These are phyloP conservation scores for Globicephala melas DNA, from an alignment of 2,113 vertebrate species.

Conservation along the genomic window DNA sequence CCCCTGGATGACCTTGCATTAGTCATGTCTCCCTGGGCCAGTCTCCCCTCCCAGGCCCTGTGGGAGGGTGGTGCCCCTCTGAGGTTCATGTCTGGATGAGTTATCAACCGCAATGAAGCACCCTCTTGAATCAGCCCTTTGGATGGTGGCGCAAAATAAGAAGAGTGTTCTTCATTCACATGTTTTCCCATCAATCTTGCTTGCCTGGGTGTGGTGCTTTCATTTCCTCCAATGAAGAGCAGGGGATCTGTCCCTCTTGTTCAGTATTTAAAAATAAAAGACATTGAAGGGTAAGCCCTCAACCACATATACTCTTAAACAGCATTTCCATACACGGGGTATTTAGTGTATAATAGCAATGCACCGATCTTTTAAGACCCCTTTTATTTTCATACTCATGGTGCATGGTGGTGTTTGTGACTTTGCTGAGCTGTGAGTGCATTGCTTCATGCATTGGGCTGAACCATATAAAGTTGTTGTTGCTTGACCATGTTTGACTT, in stretches of 20 bases:
- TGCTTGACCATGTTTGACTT: not conserved
- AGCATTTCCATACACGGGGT: not conserved
- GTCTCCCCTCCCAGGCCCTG: conserved; percentile 43
- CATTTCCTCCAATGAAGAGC: conserved; percentile 36
- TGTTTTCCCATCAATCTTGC: conserved; percentile 65
- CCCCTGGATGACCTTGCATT: conserved; percentile 68
- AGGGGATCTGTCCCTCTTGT: not conserved
- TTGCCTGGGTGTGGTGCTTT: conserved; percentile 70
- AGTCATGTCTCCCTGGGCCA: conserved; percentile 62
- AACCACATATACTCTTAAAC: not conserved
- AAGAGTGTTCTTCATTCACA: conserved; percentile 64
- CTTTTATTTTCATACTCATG: not conserved
- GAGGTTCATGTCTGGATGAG: conserved; percentile 62
- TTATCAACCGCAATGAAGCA: conserved; percentile 68
- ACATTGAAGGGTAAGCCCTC: not conserved
- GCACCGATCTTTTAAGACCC: not conserved
- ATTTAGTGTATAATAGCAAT: not conserved
- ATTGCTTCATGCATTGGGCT: not conserved
- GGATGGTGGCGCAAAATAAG: conserved; percentile 57
- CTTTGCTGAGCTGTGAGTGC: not conserved
- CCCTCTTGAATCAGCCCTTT: conserved; percentile 69
- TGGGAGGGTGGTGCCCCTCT: conserved; percentile 63
- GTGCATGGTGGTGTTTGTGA: not conserved
- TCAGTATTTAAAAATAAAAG: conserved; percentile 46
- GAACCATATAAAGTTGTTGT: not conserved